These are phyloP conservation scores for Sitobion miscanthi DNA, from an alignment of 1,140 invertebrate genomes.

Conservation along the genomic window DNA sequence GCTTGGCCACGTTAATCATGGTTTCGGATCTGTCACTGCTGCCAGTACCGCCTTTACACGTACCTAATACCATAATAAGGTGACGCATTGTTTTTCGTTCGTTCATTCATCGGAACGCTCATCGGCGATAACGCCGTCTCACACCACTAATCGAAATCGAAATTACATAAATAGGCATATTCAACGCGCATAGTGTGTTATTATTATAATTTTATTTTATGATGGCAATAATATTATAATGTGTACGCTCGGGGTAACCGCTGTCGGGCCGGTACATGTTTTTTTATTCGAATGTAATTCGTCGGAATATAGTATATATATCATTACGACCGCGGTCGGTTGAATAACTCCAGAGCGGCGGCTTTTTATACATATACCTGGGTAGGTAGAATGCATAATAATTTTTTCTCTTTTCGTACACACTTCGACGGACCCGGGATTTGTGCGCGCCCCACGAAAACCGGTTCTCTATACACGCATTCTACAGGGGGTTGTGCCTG, in stretches of 20 bases:
- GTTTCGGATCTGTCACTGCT: background rate
- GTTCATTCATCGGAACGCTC: background rate
- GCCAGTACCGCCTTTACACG: background rate
- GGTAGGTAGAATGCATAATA: constrained; percentile 28
- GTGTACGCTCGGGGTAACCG: background rate
- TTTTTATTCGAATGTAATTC: constrained; percentile 4
- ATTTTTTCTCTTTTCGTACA: constrained; percentile 39
- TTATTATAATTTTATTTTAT: background rate
- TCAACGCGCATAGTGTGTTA: too few relatives aligned
- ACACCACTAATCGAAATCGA: background rate
- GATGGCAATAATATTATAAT: background rate
- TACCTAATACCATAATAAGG: background rate
- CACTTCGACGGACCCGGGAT: background rate
- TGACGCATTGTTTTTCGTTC: constrained; percentile 8
- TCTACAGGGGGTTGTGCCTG: constrained; percentile 40
- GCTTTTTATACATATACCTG: background rate
- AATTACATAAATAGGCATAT: background rate
- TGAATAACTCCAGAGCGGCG: background rate
- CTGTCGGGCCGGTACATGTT: background rate
- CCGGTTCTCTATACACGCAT: constrained; percentile 43
- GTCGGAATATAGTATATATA: constrained; percentile 1
- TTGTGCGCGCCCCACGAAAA: constrained; percentile 44
- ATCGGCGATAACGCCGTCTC: background rate
- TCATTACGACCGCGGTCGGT: background rate
- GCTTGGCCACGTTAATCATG: background rate